phyloP scores from a whole-genome alignment of 2,888 invertebrate genomes.

The Xanthostigma xanthostigma region DNA sequence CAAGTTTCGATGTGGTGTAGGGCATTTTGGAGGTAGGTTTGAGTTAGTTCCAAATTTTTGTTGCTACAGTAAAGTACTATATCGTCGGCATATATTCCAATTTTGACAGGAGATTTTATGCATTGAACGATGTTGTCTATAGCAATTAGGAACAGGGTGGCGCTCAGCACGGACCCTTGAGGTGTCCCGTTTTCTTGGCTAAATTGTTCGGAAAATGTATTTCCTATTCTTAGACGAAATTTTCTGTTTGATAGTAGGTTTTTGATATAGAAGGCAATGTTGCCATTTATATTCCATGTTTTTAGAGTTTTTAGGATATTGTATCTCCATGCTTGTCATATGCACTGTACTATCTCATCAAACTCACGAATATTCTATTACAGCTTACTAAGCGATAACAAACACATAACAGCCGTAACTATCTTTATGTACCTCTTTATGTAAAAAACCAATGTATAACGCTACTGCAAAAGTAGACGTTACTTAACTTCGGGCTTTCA shows the following conservation, averaged over 20 bases:
- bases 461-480: no score
- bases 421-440: no score
- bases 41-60: constrained; percentile 5
- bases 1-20: constrained; percentile 5
- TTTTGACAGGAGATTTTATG: constrained; percentile 2
- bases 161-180: constrained; percentile 10
- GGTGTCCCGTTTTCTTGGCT: constrained; percentile 9
- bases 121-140: constrained; percentile 6
- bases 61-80: constrained; percentile 6
- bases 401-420: no score
- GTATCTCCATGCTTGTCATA: constrained; percentile 5
- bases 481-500: no score
- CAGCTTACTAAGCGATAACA: no score
- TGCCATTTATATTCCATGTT: constrained; percentile 5
- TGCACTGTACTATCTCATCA: no score
- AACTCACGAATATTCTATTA: no score
- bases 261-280: constrained; percentile 4
- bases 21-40: constrained; percentile 5
- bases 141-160: constrained; percentile 10
- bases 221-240: not conserved
- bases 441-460: no score
- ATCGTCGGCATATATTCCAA: constrained; percentile 10
- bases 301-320: constrained; percentile 1
- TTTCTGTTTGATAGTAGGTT: constrained; percentile 3
- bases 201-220: not conserved